Base-by-base conservation (phyloP, 2,888 invertebrate genomes). In the Apomyelois bistriatella region DNA sequence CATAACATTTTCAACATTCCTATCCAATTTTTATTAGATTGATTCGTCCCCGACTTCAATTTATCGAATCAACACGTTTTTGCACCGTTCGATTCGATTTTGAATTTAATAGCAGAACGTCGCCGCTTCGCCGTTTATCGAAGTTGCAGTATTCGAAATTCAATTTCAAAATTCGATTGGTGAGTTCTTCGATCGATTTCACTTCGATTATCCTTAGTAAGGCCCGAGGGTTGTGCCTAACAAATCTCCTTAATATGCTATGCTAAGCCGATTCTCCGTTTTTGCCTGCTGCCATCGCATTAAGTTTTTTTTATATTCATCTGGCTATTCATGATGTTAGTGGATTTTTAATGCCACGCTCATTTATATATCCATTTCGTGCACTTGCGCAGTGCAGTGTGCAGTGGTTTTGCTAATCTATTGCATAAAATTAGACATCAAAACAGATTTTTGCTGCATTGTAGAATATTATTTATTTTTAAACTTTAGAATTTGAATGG, bases 171-270 rank as follows among this genome's bases (percentile, higher is more conserved):
- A 36, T 36, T 36, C 35, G 28, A 5, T 15, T 30, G 13, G 15
- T 15, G 46, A 12, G 13, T 13, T 22, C 5, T 22, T 40, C 40
- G 16, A 16, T 38, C 37, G 36, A 37, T n/a, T 48, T 16, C 9
- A 5, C 37, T 15, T 52, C 52, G 54, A 52, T 41, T 15, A 48
- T 42, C 36, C 9, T 10, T 35, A 48, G 48, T 50, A 38, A 28
- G 32, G 22, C 47, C 22, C 10, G 41, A 42, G 43, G 47, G n/a
- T 38, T 50, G 49, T 17, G 8, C 22, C 51, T 43, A 54, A 54
- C 62, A 62, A 64, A 66, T 64, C 61, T 55, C 55, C 58, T 58
- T 67, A 68, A 64, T 60, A 65, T 61, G 61, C 59, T 54, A 57
- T 54, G 58, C 57, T 61, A 66, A 71, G 63, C 65, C 60, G 65